Evolutionary conservation across 2,113 vertebrate species (phyloP), one percentile per base, ranked within the genome.

Genomic region (Brachirus orientalis): DNA sequence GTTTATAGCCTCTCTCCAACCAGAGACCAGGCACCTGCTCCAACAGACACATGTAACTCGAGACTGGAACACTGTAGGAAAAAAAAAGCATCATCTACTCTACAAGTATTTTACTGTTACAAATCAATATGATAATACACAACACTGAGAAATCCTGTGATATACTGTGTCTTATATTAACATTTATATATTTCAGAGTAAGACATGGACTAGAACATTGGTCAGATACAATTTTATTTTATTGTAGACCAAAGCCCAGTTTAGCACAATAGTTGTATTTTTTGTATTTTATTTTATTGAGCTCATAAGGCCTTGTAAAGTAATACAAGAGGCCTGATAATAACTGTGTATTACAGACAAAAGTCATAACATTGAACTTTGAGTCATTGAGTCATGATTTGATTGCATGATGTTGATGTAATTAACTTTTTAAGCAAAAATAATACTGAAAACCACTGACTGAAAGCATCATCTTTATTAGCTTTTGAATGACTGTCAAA

Each of bases 401-500:
- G 17, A 75, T 63, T 70, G 46, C 20, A 33, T 78, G 58, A 61
- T 22, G 63, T 54, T 17, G 13, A 45, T 58, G 48, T 43, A 43
- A 61, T 53, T 58, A 38, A 18, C n/a, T 4, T 28, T 66, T 57
- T 61, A 51, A 36, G 28, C 22, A 44, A 46, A 44, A 17, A 35
- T 10, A 18, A 35, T 11, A 8, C 6, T 50, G 40, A 60, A 66
- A 86, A 80, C 84, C 88, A 90, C 82, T 88, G 40, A 66, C 44
- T 56, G 40, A 67, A 65, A 56, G 38, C 43, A 6, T 63, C 38
- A 14, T 44, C 19, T 3, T 35, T 11, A 50, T 35, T 58, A 17
- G 6, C 1, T 47, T 69, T 41, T 8, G 46, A 51, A 13, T 64
- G 3, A 67, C 41, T 57, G 63, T 52, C 56, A 41, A 33, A 10